These are phyloP conservation scores for Amblyopsis rosae DNA, from an alignment of 2,113 vertebrate species.

Conservation along the genomic window DNA sequence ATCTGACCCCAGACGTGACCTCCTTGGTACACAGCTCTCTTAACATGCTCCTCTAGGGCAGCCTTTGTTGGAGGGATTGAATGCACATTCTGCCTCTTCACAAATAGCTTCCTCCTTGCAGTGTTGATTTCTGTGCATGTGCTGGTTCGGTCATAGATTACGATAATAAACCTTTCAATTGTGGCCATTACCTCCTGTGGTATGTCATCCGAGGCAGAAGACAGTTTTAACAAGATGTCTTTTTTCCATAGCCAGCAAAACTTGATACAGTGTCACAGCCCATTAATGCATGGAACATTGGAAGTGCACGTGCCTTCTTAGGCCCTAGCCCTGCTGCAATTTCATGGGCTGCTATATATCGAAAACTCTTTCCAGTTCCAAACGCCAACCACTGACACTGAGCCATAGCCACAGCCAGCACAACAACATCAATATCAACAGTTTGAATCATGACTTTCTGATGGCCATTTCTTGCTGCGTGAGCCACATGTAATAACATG, in stretches of 20 bases:
- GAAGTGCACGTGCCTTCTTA: neutral
- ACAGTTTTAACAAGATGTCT: neutral
- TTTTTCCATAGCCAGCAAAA: neutral
- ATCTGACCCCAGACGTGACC: neutral
- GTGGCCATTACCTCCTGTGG: neutral
- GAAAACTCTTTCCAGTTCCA: slow-evolving; percentile 1
- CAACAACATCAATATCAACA: neutral
- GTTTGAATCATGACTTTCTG: too few relatives aligned
- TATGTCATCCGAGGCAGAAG: neutral
- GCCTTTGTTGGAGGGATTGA: neutral
- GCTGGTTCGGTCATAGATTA: slow-evolving; percentile 7
- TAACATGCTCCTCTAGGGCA: neutral
- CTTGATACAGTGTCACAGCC: neutral
- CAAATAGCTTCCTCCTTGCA: slow-evolving; percentile 1
- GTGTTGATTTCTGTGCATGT: neutral
- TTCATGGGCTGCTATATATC: neutral
- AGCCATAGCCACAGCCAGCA: neutral
- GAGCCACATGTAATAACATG: slow-evolving; percentile 1
- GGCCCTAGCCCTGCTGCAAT: neutral
- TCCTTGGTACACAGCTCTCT: slow-evolving; percentile 2
- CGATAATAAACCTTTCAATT: neutral
- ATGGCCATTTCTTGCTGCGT: slow-evolving; percentile 6
- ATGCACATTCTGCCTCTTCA: neutral
- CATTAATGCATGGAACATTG: neutral
- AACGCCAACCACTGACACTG: neutral